These are phyloP conservation scores for Pteropus alecto DNA, from an alignment of 2,113 vertebrate species.

Conservation along the genomic window DNA sequence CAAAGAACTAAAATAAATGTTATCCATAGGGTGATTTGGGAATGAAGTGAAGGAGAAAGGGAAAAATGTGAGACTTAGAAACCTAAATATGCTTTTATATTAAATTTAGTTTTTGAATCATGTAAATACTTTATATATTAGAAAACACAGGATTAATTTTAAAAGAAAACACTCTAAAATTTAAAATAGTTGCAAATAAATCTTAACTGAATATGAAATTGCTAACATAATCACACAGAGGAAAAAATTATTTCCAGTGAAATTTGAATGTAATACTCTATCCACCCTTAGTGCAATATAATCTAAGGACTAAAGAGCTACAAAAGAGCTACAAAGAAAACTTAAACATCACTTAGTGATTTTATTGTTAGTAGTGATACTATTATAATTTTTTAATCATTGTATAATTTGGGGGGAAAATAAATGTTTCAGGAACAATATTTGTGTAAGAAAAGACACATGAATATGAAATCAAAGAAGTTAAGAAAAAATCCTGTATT, in stretches of 20 bases:
- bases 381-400: neutral
- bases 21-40: neutral
- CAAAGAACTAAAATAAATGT: neutral
- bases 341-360: neutral
- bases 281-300: neutral
- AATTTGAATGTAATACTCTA: neutral
- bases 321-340: neutral
- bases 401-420: neutral
- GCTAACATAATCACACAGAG: neutral
- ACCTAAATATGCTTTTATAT: neutral
- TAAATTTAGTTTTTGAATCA: neutral
- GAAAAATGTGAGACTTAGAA: neutral
- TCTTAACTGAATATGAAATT: neutral
- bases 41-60: neutral
- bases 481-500: neutral
- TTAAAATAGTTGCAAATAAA: neutral
- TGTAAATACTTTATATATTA: neutral
- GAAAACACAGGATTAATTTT: neutral
- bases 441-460: neutral
- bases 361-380: neutral
- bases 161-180: neutral
- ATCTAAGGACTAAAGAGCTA: neutral
- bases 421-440: neutral
- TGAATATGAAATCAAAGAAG: neutral
- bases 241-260: neutral